These are phyloP conservation scores for Emesis russula DNA, from an alignment of 2,888 invertebrate species.

Conservation along the genomic window DNA sequence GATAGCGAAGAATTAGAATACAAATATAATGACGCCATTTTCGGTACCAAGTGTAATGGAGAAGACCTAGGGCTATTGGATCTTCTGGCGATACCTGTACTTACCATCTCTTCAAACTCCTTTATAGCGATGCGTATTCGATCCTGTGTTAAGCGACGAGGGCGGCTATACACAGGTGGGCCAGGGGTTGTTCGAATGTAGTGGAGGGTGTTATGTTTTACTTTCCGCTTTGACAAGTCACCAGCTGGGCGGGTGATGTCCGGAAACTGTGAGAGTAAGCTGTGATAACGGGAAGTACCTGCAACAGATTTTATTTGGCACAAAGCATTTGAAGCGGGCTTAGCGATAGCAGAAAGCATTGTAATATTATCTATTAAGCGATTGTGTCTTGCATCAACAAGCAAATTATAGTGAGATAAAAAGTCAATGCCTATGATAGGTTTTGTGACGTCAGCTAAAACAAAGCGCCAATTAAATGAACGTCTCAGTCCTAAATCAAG, in stretches of 20 bases:
- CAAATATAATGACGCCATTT: too few relatives aligned
- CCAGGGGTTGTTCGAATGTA: slow-evolving; percentile 73
- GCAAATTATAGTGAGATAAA: slow-evolving; percentile 86
- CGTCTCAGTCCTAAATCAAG: slow-evolving; percentile 72
- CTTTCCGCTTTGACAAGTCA: background rate
- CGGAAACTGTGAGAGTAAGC: slow-evolving; percentile 30
- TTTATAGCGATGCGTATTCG: slow-evolving; percentile 66
- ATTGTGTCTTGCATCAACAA: slow-evolving; percentile 87
- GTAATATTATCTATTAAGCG: slow-evolving; percentile 81
- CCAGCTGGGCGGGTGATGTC: slow-evolving; percentile 26
- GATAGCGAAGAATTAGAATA: too few relatives aligned
- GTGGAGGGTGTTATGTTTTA: slow-evolving; percentile 71
- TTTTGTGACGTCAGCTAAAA: slow-evolving; percentile 89
- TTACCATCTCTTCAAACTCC: slow-evolving; percentile 83
- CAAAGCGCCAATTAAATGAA: slow-evolving; percentile 88
- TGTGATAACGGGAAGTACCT: slow-evolving; percentile 16
- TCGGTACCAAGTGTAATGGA: slow-evolving; percentile 88
- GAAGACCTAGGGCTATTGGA: slow-evolving; percentile 87
- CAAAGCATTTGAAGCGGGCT: background rate
- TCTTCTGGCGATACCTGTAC: slow-evolving; percentile 77
- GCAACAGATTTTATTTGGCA: slow-evolving; percentile 23
- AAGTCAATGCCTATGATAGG: slow-evolving; percentile 91
- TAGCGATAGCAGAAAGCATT: slow-evolving; percentile 38
- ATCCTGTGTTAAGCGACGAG: slow-evolving; percentile 80
- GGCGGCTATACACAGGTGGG: slow-evolving; percentile 54